Conservation (phyloP, 2,113 vertebrate genomes). For the Montifringilla adamsi region DNA sequence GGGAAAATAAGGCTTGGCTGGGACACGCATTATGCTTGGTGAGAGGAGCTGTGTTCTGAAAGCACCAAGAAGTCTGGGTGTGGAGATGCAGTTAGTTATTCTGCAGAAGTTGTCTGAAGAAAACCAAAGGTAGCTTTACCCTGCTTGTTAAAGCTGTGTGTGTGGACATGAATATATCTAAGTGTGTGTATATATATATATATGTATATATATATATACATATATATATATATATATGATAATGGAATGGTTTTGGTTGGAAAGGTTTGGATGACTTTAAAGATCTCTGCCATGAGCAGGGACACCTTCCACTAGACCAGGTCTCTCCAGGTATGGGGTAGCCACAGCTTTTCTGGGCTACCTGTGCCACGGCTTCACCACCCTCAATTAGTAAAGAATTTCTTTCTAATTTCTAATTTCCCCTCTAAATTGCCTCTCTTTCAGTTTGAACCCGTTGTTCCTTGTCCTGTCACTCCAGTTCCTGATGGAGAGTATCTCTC, state of each 20-base stretch:
- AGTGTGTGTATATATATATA: rapidly evolving
- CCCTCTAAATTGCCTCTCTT: not conserved
- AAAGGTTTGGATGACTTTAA: not conserved
- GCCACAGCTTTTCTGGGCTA: not conserved
- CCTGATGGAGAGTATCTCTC: not conserved
- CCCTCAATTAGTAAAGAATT: not conserved
- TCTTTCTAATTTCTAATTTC: not conserved
- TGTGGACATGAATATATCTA: rapidly evolving
- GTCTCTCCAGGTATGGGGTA: not conserved
- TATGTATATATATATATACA: rapidly evolving
- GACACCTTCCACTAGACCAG: not conserved
- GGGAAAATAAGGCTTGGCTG: not conserved
- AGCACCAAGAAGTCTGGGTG: not conserved
- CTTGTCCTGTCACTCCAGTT: not conserved
- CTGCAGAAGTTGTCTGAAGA: not conserved
- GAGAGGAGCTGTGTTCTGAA: not conserved
- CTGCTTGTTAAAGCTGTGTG: not conserved
- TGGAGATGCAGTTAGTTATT: not conserved
- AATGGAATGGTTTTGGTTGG: not conserved
- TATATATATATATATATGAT: rapidly evolving
- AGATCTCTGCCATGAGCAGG: not conserved
- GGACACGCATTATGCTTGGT: rapidly evolving
- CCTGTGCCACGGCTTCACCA: not conserved
- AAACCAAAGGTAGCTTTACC: not conserved
- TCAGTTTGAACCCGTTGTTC: not conserved